Evolutionary conservation across 2,888 invertebrate species (phyloP), one percentile per base, ranked within the genome.

Genomic region (Trachelus tabidus): DNA sequence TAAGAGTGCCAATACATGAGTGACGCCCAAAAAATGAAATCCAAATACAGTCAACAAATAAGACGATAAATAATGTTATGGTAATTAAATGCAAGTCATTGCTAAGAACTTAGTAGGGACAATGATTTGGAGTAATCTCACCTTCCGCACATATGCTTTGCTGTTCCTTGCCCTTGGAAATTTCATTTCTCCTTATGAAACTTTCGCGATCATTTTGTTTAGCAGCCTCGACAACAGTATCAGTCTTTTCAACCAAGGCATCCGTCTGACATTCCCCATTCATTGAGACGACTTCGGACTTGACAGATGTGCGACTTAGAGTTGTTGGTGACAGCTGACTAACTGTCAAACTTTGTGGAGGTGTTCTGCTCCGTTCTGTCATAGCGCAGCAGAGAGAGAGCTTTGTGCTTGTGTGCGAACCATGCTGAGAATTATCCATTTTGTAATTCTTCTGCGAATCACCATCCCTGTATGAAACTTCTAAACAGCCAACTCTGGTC

Each of bases 331-430:
- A 90, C 12, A 90, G 80, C 77, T 88, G 85, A 77, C 89, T 89
- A 11, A 86, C 87, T 12, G 89, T 90, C 68, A 91, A 84, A 79
- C 90, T 90, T 81, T 91, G 91, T 3, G 91, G 88, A 1, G 92
- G 92, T 9, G 92, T 92, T 82, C 90, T 86, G 79, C 91, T 90
- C 37, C 92, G 88, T 81, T 92, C 92, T 3, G 92, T 92, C 87
- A 92, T 92, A 3, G 92, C 92, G 80, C 92, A 92, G 81, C 92
- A 92, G 23, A 92, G 84, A 1, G 90, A 90, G 69, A 90, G 82
- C 79, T 90, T 90, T 56, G 90, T 90, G 81, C 90, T 90, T 12
- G 90, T 90, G 69, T 90, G 86, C 23, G 90, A 90, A 75, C 88
- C 87, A 40, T 90, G 88, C 40, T 90, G 89, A 0, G 90, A 90